These are phyloP conservation scores for Struthio camelus DNA, from an alignment of 2,113 vertebrate genomes.

Conservation along the genomic window DNA sequence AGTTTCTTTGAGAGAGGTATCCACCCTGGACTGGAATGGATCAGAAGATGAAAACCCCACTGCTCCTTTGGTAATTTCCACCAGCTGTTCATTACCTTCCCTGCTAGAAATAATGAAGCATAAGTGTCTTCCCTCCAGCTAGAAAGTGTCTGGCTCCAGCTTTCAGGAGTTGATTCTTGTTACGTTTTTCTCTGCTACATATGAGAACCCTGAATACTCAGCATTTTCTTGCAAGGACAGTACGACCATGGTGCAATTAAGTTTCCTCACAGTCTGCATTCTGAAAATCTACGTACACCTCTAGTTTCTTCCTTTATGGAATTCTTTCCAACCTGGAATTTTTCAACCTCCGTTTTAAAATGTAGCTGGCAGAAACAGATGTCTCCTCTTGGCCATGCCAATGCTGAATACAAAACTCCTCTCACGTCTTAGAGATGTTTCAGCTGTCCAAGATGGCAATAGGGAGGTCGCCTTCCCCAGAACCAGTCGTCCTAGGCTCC, in stretches of 20 bases:
- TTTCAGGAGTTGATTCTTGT: neutral
- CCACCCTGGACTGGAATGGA: neutral
- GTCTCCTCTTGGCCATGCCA: neutral
- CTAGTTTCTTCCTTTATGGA: neutral
- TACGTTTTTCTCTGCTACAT: neutral
- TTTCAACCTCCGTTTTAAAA: neutral
- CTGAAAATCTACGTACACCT: neutral
- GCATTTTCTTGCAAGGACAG: neutral
- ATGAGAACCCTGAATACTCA: neutral
- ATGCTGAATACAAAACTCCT: neutral
- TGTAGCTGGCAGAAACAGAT: neutral
- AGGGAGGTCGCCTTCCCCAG: neutral
- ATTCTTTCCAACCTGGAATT: neutral
- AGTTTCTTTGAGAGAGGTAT: neutral
- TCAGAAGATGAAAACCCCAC: neutral
- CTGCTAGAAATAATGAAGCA: constrained; percentile 10
- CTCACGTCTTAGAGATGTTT: neutral
- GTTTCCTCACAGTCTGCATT: neutral
- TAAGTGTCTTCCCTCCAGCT: neutral
- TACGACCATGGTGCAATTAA: neutral
- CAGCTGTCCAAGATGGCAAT: neutral
- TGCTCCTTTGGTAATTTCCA: neutral
- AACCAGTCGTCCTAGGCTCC: neutral
- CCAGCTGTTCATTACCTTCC: neutral
- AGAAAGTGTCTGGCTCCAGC: neutral